Percentiles rank a stretch among this genome's conserved stretches.
These are phyloP conservation scores for Saxidomus purpurata DNA, from an alignment of 1,140 invertebrate genomes.

Conservation along the genomic window DNA sequence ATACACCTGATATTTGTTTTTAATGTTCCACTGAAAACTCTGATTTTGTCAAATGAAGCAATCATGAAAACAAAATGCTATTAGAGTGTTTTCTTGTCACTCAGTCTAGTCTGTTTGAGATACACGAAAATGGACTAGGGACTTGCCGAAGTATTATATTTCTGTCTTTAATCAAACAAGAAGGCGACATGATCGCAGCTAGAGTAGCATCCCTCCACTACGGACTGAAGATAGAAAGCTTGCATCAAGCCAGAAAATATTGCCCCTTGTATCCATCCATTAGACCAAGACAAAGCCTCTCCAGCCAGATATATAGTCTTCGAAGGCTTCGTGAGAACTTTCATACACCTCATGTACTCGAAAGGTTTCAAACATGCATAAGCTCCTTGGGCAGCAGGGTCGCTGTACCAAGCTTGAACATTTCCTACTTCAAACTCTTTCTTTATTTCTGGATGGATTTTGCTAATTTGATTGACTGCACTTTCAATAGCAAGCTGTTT, in stretches of 20 bases:
- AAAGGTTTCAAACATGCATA: constrained; percentile 50
- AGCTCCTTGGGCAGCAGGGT: constrained; percentile 62
- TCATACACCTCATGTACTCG: constrained; percentile 21
- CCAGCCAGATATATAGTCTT: constrained; percentile 18
- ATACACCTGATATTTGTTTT: no score
- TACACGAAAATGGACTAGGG: no score
- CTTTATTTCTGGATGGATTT: constrained; percentile 68
- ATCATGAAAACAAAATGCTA: no score
- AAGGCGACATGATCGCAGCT: no score
- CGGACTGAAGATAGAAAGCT: constrained; percentile 13
- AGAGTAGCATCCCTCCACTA: background rate
- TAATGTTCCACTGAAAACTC: no score
- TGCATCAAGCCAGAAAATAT: constrained; percentile 33
- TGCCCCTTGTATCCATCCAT: constrained; percentile 54
- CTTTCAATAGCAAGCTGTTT: constrained; percentile 53
- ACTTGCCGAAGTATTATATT: no score
- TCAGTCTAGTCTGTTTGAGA: no score
- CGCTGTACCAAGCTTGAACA: constrained; percentile 68
- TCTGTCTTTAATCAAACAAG: no score
- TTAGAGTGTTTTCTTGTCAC: no score
- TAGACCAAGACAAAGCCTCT: constrained; percentile 42
- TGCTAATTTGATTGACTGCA: constrained; percentile 63
- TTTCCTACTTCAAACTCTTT: constrained; percentile 66
- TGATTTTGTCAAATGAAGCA: no score
- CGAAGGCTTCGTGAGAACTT: background rate